A percentile compares a stretch with the other conserved stretches of the same genome.
These are phyloP conservation scores for Petrocephalus zakoni DNA, from an alignment of 2,113 vertebrate species.

Conservation along the genomic window DNA sequence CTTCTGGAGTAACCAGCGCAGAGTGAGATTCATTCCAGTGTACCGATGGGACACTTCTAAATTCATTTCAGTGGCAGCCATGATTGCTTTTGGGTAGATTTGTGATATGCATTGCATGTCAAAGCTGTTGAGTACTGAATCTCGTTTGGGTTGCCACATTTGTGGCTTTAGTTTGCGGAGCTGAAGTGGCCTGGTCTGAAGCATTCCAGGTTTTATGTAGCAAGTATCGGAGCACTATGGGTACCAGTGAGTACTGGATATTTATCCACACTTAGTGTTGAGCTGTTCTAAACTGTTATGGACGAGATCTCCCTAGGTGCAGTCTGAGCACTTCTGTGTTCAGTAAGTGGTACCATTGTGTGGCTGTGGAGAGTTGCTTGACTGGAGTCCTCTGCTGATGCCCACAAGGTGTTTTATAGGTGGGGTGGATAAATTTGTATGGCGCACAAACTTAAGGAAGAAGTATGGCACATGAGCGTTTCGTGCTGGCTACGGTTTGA, in stretches of 20 bases:
- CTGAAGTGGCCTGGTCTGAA: not conserved
- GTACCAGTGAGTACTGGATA: not conserved
- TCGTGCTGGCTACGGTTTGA: not conserved
- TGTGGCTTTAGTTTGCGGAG: not conserved
- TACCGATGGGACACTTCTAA: slow-evolving; percentile 26
- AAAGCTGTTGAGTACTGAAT: slow-evolving; percentile 20
- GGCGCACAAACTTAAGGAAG: not conserved
- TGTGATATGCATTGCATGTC: slow-evolving; percentile 23
- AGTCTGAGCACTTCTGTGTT: not conserved
- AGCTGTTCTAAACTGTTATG: not conserved
- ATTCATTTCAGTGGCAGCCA: not conserved
- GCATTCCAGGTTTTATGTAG: slow-evolving; percentile 3
- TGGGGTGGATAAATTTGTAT: not conserved
- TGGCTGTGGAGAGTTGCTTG: not conserved
- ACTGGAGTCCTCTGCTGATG: not conserved
- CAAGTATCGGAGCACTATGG: not conserved
- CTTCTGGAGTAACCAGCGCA: not conserved
- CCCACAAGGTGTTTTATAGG: not conserved
- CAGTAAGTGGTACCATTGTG: not conserved
- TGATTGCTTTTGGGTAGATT: slow-evolving; percentile 5
- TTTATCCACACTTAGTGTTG: not conserved
- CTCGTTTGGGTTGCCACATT: not conserved
- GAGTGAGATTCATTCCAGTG: slow-evolving; percentile 47
- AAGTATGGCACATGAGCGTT: not conserved
- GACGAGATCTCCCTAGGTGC: not conserved